Evolutionary conservation across 1,140 invertebrate genomes (phyloP).

Genomic region (Paraescarpia echinospica): DNA sequence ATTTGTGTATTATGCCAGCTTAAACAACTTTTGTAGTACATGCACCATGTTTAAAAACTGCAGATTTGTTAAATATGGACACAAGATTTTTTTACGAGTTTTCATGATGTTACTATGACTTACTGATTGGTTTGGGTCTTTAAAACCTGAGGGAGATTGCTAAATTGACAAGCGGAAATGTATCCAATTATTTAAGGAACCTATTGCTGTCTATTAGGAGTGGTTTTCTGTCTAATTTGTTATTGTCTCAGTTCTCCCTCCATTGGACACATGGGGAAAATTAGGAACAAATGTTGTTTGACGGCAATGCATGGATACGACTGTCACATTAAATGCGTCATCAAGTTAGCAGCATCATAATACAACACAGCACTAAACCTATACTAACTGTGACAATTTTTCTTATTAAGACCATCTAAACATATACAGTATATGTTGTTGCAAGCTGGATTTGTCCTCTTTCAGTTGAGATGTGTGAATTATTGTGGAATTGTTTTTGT

Average conservation of each 20-base stretch:
- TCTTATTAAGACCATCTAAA: too few species aligned
- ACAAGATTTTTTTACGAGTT: background rate
- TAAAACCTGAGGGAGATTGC: background rate
- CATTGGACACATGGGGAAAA: background rate
- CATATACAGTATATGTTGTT: background rate
- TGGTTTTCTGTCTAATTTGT: background rate
- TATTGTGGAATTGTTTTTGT: background rate
- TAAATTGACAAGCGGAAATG: background rate
- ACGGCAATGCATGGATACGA: too few species aligned
- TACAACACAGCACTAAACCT: too few species aligned
- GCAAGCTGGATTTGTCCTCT: background rate
- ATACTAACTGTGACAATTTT: too few species aligned
- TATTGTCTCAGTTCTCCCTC: background rate
- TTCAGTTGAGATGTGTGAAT: background rate
- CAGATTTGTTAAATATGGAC: background rate
- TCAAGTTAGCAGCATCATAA: too few species aligned
- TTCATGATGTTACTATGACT: background rate
- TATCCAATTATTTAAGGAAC: background rate
- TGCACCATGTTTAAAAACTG: background rate
- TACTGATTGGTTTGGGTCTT: too few species aligned
- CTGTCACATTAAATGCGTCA: too few species aligned
- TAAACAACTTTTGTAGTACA: background rate
- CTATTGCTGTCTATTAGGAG: background rate
- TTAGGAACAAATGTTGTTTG: background rate
- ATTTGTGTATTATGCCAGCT: background rate